A percentile compares a stretch with the other conserved stretches of the same genome.
Conservation (phyloP, 2,888 invertebrate genomes). For the Phania funesta region DNA sequence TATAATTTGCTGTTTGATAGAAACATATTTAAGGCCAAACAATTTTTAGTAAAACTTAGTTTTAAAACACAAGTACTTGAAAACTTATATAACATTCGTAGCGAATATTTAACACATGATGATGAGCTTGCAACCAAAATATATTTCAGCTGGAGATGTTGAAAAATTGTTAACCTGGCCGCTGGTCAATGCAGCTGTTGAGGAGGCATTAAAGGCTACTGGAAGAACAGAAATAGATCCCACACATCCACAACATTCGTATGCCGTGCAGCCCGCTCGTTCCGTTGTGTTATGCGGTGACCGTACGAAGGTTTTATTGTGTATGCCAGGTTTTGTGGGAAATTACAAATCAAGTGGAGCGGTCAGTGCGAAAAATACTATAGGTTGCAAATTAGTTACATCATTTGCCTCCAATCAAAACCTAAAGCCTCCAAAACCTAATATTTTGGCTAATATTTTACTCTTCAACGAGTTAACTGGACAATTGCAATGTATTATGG, state of each 20-base stretch:
- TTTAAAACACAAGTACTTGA: background rate
- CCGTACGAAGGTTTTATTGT: slow-evolving; percentile 75
- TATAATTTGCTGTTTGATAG: background rate
- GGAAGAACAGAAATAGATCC: slow-evolving; percentile 60
- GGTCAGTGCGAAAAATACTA: slow-evolving; percentile 68
- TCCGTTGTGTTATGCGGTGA: slow-evolving; percentile 72
- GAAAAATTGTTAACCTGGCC: slow-evolving; percentile 79
- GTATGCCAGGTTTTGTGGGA: slow-evolving; percentile 81
- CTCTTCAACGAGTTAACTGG: slow-evolving; percentile 81
- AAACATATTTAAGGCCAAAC: slow-evolving; percentile 6
- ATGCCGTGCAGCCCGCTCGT: slow-evolving; percentile 77
- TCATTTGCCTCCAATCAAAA: slow-evolving; percentile 78
- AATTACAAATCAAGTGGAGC: slow-evolving; percentile 71
- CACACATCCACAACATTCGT: slow-evolving; percentile 50
- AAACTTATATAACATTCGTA: background rate
- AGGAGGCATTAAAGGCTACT: slow-evolving; percentile 78
- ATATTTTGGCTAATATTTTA: slow-evolving; percentile 80
- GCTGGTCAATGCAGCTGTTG: slow-evolving; percentile 77
- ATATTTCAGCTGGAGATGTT: slow-evolving; percentile 77
- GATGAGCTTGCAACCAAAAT: slow-evolving; percentile 24
- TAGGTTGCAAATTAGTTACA: slow-evolving; percentile 82
- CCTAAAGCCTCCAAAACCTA: slow-evolving; percentile 76
- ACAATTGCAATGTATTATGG: slow-evolving; percentile 80
- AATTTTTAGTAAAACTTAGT: slow-evolving; percentile 5
- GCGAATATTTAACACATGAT: background rate